Evolutionary conservation across 2,797 vertebrate genomes (phyloP).

Genomic region (Chelon auratus): DNA sequence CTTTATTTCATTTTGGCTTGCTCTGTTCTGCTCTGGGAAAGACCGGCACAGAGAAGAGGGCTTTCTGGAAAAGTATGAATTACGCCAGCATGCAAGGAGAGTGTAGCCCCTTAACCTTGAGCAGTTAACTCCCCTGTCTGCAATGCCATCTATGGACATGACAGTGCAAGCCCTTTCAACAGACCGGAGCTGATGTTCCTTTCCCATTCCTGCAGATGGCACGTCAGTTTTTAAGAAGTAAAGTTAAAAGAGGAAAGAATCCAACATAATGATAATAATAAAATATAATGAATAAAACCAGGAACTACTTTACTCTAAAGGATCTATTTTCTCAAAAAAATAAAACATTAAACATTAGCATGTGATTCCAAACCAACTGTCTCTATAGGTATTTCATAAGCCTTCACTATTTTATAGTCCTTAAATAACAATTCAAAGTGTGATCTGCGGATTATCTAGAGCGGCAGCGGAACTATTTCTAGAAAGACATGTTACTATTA

Average conservation of each 20-base stretch:
- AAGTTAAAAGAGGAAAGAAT: conserved; percentile 13
- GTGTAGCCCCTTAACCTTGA: conserved; percentile 65
- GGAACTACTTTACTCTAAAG: conserved; percentile 7
- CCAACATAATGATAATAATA: conserved; percentile 2
- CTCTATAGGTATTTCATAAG: neutral
- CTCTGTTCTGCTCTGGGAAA: conserved; percentile 69
- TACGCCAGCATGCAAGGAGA: conserved; percentile 58
- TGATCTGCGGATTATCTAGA: neutral
- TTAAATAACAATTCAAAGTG: neutral
- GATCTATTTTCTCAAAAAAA: neutral
- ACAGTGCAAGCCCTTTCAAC: conserved; percentile 66
- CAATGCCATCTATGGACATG: conserved; percentile 74
- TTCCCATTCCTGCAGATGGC: conserved; percentile 10
- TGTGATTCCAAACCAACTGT: conserved; percentile 24
- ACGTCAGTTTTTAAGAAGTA: conserved; percentile 29
- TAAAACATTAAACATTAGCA: conserved; percentile 9
- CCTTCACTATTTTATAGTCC: too few relatives aligned
- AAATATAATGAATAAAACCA: conserved; percentile 31
- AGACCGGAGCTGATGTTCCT: conserved; percentile 42
- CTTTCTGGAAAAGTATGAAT: conserved; percentile 73
- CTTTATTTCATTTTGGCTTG: conserved; percentile 83
- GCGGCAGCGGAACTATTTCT: neutral
- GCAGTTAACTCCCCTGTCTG: conserved; percentile 66
- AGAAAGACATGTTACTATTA: neutral
- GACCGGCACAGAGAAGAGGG: conserved; percentile 67